Evolutionary conservation across 2,113 vertebrate genomes (phyloP), one percentile per base, ranked within the genome.

Genomic region (Tonatia bakeri): DNA sequence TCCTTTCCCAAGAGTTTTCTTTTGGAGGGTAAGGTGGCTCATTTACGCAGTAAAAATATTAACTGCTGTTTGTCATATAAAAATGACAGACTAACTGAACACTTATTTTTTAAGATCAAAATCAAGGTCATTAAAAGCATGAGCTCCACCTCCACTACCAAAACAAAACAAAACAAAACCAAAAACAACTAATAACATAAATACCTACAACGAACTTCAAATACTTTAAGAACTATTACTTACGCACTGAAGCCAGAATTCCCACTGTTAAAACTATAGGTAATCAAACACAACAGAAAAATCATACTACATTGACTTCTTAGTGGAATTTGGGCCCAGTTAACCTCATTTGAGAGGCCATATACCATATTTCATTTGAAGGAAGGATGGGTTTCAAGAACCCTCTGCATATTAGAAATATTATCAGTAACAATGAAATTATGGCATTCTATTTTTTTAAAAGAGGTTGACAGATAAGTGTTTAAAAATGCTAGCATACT

Each of bases 31-130:
- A 70, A 82, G 80, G 45, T 40, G 7, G 47, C 36, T 94, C 65
- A 89, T 79, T 97, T 76, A 87, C 43, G 54, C 15, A 82, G 70
- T 54, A 72, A 92, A 65, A 82, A 31, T 67, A 91, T 69, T 10
- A 91, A 54, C 50, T 31, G 47, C 19, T 87, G 16, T 52, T 91
- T 96, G 59, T 77, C 94, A 97, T 97, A 98, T 96, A 97, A 98
- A 97, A 90, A 97, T 26, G 33, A 93, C 20, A 59, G 5, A 97
- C 95, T 97, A 97, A 98, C 59, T 97, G 94, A 97, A 97, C 64
- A 82, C 80, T 98, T 52, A 33, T n/a, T 75, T 45, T 61, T 52
- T 61, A 96, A 98, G 97, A 97, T 98, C 15, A 96, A 91, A 95
- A 98, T 97, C 97, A 91, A 96, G 11, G 5, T 33, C 76, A 45